Evolutionary conservation across 2,113 vertebrate genomes (phyloP).

Genomic region (Macroglossus sobrinus): DNA sequence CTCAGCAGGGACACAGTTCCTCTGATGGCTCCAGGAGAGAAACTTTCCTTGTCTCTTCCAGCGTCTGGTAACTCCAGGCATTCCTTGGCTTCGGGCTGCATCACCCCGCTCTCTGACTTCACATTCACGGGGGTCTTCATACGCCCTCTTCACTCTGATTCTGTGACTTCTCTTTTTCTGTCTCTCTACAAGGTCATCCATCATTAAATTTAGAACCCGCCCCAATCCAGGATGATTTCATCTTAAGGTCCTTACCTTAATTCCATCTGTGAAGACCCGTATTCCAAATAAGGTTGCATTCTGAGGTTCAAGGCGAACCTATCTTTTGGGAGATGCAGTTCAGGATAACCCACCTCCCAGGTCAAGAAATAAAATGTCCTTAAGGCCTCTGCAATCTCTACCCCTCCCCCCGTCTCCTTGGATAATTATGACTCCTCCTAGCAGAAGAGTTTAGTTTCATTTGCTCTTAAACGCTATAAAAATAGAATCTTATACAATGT

Average conservation of each 20-base stretch:
- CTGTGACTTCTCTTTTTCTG: neutral
- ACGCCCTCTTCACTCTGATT: neutral
- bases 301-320: neutral
- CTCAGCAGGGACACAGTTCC: too few species aligned
- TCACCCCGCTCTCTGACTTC: neutral
- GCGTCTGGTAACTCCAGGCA: neutral
- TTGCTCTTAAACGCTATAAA: neutral
- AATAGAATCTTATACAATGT: neutral
- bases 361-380: neutral
- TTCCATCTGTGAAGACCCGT: neutral
- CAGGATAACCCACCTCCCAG: neutral
- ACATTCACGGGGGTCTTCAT: neutral
- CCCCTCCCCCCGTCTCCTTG: neutral
- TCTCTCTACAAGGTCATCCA: neutral
- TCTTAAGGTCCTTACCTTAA: neutral
- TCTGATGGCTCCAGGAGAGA: neutral
- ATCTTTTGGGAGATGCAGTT: neutral
- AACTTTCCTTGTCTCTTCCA: neutral
- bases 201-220: neutral
- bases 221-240: neutral
- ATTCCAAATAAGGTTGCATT: neutral
- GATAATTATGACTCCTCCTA: neutral
- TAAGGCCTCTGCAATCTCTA: neutral
- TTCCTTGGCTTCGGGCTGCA: neutral
- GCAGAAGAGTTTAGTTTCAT: neutral